Conservation (phyloP, 92 coral and sea anemone species). For the Porites lobata region DNA sequence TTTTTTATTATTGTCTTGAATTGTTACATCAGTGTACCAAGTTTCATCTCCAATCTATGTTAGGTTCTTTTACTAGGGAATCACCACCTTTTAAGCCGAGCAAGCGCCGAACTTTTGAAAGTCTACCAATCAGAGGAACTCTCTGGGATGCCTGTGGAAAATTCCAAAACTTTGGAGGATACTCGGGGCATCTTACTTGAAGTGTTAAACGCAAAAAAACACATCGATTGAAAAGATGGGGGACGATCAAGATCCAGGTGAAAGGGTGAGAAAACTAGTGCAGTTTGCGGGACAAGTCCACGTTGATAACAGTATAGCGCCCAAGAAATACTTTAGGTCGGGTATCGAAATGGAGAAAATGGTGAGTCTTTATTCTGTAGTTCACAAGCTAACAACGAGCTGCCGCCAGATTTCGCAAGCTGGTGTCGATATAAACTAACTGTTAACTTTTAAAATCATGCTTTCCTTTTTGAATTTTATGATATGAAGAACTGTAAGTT, state of each 20-base stretch:
- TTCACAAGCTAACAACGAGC: not conserved
- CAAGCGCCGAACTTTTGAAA: no score
- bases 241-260: constrained; percentile 71
- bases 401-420: not conserved
- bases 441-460: no score
- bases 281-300: constrained; percentile 84
- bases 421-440: no score
- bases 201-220: not conserved
- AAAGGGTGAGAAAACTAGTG: constrained; percentile 82
- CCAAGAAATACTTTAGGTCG: constrained; percentile 94
- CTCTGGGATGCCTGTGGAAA: not conserved
- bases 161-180: not conserved
- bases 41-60: no score
- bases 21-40: no score
- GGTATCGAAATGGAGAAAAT: constrained; percentile 97
- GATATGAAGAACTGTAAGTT: no score
- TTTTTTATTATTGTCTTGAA: no score
- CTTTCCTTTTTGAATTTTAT: no score
- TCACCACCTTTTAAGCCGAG: no score
- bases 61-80: no score
- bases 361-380: constrained; percentile 65
- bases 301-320: constrained; percentile 89
- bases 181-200: not conserved
- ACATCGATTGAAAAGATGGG: constrained; percentile 67
- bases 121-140: no score